Percentiles rank a stretch among this genome's conserved stretches.
These are phyloP conservation scores for Drosophila lutescens DNA, from an alignment of 2,888 invertebrate genomes.

Conservation along the genomic window DNA sequence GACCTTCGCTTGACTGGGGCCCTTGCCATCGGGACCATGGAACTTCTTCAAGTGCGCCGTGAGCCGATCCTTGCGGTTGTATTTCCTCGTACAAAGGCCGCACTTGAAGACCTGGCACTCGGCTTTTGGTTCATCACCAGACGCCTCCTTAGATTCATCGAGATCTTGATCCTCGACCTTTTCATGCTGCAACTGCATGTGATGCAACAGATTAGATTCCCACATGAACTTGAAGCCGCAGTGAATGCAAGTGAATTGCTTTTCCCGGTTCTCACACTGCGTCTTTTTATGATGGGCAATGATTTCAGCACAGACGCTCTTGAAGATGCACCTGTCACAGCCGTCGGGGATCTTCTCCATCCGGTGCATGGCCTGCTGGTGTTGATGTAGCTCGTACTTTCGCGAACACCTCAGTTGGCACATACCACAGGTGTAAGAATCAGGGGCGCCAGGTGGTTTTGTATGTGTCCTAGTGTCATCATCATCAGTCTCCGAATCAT, in stretches of 20 bases:
- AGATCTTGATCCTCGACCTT: constrained; percentile 23
- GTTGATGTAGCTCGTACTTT: constrained; percentile 80
- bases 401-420: constrained; percentile 79
- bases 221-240: constrained; percentile 83
- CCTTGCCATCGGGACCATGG: constrained; percentile 44
- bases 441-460: constrained; percentile 41
- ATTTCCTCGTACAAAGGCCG: constrained; percentile 78
- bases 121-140: constrained; percentile 8
- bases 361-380: constrained; percentile 81
- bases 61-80: constrained; percentile 82
- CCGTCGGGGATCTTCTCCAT: constrained; percentile 85
- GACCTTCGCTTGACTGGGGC: not conserved
- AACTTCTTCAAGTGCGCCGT: constrained; percentile 79
- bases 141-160: constrained; percentile 14
- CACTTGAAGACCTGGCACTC: constrained; percentile 76
- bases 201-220: constrained; percentile 80
- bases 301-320: constrained; percentile 85
- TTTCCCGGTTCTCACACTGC: constrained; percentile 80
- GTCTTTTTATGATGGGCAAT: constrained; percentile 85
- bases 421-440: constrained; percentile 74
- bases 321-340: constrained; percentile 86
- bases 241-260: constrained; percentile 74
- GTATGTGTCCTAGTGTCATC: constrained; percentile 45
- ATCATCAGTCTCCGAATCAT: constrained; percentile 84
- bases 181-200: constrained; percentile 68